Base-by-base conservation (phyloP, 1,140 invertebrate species). In the Zophobas morio region DNA sequence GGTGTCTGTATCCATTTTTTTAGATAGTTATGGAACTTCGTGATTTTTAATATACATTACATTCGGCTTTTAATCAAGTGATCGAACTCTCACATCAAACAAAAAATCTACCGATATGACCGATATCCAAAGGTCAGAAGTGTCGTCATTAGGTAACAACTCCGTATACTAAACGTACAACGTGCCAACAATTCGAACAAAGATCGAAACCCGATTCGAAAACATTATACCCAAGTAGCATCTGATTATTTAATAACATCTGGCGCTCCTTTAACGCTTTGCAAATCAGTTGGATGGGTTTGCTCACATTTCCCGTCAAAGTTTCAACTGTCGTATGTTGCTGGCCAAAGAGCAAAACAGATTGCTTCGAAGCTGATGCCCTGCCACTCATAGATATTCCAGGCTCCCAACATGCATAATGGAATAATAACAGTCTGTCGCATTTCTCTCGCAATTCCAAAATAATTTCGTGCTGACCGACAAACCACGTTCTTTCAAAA, bases 351-450 rank as follows among this genome's bases (percentile, higher is more conserved):
- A 66, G 60, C 60, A 66, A 66, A 66, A 66, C 60, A 66, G 60
- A 42, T 66, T 66, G 39, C 60, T 32, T 66, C 37, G 60, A 66
- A 66, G 60, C 60, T 42, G 60, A 42, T 66, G 60, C 39, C 60
- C 60, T 66, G 60, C 39, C 60, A 66, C 60, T 66, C 60, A 66
- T 66, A 66, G 60, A 66, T 66, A 66, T 66, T 66, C 60, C 39
- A 66, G 35, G 39, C 39, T 42, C 36, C 6, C 56, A 56, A 75
- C 75, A 66, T 77, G 70, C 75, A 73, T 73, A 73, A 73, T 73
- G 71, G 49, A 73, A 73, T 57, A 73, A 73, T 57, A 73, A 53
- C 71, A 73, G 8, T 57, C 73, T 51, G 46, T 46, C 8, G 37
- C 39, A 66, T 37, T 66, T 66, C 39, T 32, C 37, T 66, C 39